Evolutionary conservation across 2,113 vertebrate species (phyloP), one percentile per base, ranked within the genome.

Genomic region (Perca flavescens): DNA sequence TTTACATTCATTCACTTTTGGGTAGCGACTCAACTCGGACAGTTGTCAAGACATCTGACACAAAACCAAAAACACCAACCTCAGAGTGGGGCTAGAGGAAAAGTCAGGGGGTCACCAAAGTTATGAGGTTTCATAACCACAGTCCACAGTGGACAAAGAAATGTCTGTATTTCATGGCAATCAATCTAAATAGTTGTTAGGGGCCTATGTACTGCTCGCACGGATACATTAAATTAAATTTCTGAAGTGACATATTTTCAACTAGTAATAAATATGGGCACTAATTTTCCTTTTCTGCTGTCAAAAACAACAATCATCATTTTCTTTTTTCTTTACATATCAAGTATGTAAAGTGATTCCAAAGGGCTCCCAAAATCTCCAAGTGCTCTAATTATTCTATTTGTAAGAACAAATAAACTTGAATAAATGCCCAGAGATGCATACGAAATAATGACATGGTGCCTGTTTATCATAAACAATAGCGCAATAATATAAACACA

Each of bases 351-450:
- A 71, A 71, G 10, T 34, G 28, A 22, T 61, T 72, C 19, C 17
- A 34, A 53, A 17, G 31, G 56, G 34, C 16, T 60, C 46, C 36
- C 25, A 43, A 61, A 1, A 6, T 64, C 64, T 77, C 31, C 22
- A 56, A 47, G 4, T 74, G 50, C 17, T 79, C 4, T 49, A 72
- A 82, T 68, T 63, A 62, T 17, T 47, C 6, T 47, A 54, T 66
- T 66, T 79, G 2, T 43, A 28, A 60, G 22, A 79, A 65, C n/a
- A 61, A 36, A 50, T 62, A 12, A 31, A 74, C 70, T 79, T 66
- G 65, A 82, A 73, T 40, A 53, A 82, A 82, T n/a, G 54, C 57
- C 60, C 60, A 79, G 60, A 65, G 53, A 82, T 49, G 52, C 50
- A 69, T 65, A 69, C 0, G 0, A 67, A 56, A 71, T 77, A 60